Evolutionary conservation across 1,140 invertebrate species (phyloP).

Genomic region (Pseudobourletiella spinata): DNA sequence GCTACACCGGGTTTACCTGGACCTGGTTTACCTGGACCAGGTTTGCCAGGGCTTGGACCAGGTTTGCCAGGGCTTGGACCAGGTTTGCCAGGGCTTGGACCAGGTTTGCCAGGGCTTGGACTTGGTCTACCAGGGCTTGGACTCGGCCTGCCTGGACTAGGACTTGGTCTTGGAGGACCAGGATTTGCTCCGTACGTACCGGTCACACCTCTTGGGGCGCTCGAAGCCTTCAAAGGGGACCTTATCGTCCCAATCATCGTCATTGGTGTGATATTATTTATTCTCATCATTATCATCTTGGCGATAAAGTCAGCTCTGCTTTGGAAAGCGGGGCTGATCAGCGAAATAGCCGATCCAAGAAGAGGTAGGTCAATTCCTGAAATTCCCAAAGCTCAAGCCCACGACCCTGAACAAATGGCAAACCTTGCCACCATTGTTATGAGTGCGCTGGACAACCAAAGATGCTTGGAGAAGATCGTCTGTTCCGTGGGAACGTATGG

Average conservation of each 20-base stretch:
- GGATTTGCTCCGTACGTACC: slow-evolving; percentile 23
- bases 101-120: background rate
- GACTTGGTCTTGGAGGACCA: background rate
- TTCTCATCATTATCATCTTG: slow-evolving; percentile 27
- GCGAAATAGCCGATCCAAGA: background rate
- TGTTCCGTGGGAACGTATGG: background rate
- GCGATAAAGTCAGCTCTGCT: slow-evolving; percentile 29
- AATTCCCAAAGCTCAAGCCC: background rate
- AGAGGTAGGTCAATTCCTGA: too few relatives aligned
- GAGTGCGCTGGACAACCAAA: background rate
- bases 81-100: background rate
- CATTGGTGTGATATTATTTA: slow-evolving; percentile 27
- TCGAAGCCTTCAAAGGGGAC: slow-evolving; percentile 30
- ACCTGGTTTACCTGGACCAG: too few relatives aligned
- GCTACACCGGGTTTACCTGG: too few relatives aligned
- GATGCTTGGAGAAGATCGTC: background rate
- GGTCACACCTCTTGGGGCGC: slow-evolving; percentile 28
- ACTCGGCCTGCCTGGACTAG: slow-evolving; percentile 2
- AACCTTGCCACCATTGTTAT: background rate
- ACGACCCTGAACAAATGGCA: background rate
- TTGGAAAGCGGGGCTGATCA: slow-evolving; percentile 17
- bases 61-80: background rate
- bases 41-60: too few relatives aligned
- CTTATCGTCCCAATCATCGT: slow-evolving; percentile 28
- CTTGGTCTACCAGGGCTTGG: slow-evolving; percentile 14